Conservation (phyloP, 2,113 vertebrate species). For the Paradisaea rubra region DNA sequence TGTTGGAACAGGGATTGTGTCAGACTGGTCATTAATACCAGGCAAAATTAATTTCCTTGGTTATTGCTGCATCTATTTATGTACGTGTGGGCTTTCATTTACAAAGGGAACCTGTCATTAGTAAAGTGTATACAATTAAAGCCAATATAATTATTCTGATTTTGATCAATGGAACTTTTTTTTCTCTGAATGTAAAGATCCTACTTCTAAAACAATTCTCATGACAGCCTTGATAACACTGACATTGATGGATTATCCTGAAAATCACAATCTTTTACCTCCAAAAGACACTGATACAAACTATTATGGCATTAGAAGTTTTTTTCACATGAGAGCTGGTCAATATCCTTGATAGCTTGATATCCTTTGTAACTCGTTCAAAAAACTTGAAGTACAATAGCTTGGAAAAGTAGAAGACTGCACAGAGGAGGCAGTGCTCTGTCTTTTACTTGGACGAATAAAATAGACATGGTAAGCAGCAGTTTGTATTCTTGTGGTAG, state of each 20-base stretch:
- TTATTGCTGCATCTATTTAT: neutral
- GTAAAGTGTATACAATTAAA: neutral
- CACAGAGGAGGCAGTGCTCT: neutral
- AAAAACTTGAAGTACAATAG: neutral
- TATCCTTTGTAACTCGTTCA: neutral
- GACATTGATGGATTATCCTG: neutral
- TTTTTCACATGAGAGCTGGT: neutral
- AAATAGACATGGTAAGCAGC: neutral
- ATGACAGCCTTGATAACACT: neutral
- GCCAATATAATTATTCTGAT: neutral
- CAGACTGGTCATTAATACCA: neutral
- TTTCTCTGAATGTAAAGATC: neutral
- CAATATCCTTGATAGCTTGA: neutral
- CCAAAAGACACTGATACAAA: neutral
- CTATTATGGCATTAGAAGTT: neutral
- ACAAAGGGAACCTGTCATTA: neutral
- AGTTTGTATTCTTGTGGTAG: neutral
- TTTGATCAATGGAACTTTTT: neutral
- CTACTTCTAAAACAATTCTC: neutral
- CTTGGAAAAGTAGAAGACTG: neutral
- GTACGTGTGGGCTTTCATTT: neutral
- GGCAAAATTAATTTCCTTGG: neutral
- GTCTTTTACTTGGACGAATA: neutral
- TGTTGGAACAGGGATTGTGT: neutral
- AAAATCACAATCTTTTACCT: neutral